Base-by-base conservation (phyloP, 2,113 vertebrate species). In the Takifugu bimaculatus region DNA sequence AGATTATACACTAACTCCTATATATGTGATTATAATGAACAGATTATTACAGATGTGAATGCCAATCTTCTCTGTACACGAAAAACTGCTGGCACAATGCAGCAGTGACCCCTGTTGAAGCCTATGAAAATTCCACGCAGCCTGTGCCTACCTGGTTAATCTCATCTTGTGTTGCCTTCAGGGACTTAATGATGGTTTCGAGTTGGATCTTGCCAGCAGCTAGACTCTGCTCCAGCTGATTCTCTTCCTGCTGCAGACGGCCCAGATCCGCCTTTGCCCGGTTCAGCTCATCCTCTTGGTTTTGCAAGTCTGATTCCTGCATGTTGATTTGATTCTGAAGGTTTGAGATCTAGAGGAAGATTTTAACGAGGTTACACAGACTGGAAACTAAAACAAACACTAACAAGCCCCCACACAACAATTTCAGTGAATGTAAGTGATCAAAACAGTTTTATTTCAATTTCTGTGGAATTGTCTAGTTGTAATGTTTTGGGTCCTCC, bases 101-200 rank as follows among this genome's bases (percentile, higher is more conserved):
- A 65, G 10, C 11, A 13, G 44, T 14, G 12, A 45, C 11, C 14
- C 14, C 14, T 45, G 72, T 35, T 78, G 69, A 63, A 60, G 26
- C 3, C 25, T 65, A 32, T 50, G 49, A 54, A 12, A 3, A 11
- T 11, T 45, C 43, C 9, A 45, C 3, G 14, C 3, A 61, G 6
- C 0, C 12, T 12, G 13, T 48, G 51, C 35, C n/a, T 68, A 99
- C 97, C 95, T 98, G 97, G 80, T 93, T 96, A 79, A 99, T 98
- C 82, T 99, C 96, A 0, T 98, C 96, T 64, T 99, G 96, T 0
- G 97, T 99, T 48, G 95, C 93, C 70, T 95, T 94, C 53, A 99
- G 83, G 26, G 96, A 98, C 76, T 94, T 97, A 69, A 98, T 95
- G 74, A 99, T 98, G 60, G 96, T 98, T 71, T 98, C 97, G 50